Conservation (phyloP, 2,797 vertebrate species). For the Hoplostethus atlanticus region DNA sequence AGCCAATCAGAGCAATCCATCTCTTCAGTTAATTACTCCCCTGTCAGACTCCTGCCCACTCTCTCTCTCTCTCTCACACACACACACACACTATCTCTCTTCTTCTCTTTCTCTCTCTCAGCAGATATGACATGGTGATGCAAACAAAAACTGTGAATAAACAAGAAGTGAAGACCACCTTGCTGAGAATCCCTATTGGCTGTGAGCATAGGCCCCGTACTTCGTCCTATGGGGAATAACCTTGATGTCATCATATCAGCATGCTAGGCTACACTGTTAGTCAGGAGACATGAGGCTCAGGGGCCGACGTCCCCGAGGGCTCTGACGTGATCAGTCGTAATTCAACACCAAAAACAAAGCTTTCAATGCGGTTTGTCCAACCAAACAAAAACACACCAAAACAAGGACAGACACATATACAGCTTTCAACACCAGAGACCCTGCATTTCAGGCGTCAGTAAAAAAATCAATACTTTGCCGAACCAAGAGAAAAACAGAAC, state of each 20-base stretch:
- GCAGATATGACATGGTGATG: neutral
- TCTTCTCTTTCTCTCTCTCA: neutral
- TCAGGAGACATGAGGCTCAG: neutral
- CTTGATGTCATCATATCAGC: slow-evolving; percentile 34
- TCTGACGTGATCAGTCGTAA: neutral
- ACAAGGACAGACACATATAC: too few relatives aligned
- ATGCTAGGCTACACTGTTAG: slow-evolving; percentile 17
- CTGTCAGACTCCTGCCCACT: slow-evolving; percentile 6
- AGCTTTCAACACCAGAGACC: too few relatives aligned
- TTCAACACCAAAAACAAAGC: slow-evolving; percentile 11
- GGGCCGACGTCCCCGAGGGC: neutral
- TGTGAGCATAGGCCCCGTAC: neutral
- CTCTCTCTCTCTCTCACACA: neutral
- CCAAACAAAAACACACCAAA: neutral
- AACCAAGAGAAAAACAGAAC: too few relatives aligned
- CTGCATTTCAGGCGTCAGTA: too few relatives aligned
- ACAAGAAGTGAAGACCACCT: slow-evolving; percentile 9
- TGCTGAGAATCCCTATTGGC: neutral
- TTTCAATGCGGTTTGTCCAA: neutral
- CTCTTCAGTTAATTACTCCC: slow-evolving; percentile 37
- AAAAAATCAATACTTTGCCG: too few relatives aligned
- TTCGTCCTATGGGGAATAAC: slow-evolving; percentile 29
- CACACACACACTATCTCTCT: neutral
- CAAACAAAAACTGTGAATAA: slow-evolving; percentile 12
- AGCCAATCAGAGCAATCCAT: slow-evolving; percentile 16